Evolutionary conservation across 1,140 invertebrate genomes (phyloP).

Genomic region (Macrobrachium nipponense): DNA sequence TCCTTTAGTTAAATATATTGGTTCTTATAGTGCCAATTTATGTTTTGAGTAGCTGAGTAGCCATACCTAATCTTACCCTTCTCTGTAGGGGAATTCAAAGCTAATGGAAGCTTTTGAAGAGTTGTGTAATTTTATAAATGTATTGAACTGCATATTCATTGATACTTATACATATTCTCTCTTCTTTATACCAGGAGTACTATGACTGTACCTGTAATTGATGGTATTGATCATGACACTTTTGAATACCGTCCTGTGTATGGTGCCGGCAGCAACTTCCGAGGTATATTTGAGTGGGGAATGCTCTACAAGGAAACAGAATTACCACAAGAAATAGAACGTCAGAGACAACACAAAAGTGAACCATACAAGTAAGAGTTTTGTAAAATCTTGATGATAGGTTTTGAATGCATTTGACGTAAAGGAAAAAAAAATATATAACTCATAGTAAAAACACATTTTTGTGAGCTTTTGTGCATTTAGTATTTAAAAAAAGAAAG

Average conservation of each 20-base stretch:
- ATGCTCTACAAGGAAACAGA: slow-evolving; percentile 99
- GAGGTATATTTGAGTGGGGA: slow-evolving; percentile 98
- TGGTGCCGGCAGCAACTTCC: slow-evolving; percentile 70
- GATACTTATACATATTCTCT: neutral
- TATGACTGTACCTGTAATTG: slow-evolving; percentile 98
- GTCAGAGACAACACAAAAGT: slow-evolving; percentile 81
- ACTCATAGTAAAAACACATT: too few species aligned
- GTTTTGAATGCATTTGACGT: too few species aligned
- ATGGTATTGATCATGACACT: slow-evolving; percentile 94
- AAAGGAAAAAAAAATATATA: too few species aligned
- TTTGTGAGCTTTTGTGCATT: too few species aligned
- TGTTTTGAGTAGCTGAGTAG: too few species aligned
- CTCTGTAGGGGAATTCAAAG: too few species aligned
- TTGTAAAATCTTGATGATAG: neutral
- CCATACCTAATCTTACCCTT: too few species aligned
- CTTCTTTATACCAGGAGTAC: slow-evolving; percentile 73
- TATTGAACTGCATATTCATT: neutral
- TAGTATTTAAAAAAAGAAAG: too few species aligned
- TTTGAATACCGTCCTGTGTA: slow-evolving; percentile 97
- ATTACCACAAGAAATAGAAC: slow-evolving; percentile 85
- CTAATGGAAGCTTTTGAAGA: too few species aligned
- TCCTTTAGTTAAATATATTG: too few species aligned
- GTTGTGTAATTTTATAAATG: too few species aligned
- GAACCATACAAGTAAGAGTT: slow-evolving; percentile 88
- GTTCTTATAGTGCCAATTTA: too few species aligned